Base-by-base conservation (phyloP, 2,797 vertebrate species). In the Typhlichthys subterraneus region DNA sequence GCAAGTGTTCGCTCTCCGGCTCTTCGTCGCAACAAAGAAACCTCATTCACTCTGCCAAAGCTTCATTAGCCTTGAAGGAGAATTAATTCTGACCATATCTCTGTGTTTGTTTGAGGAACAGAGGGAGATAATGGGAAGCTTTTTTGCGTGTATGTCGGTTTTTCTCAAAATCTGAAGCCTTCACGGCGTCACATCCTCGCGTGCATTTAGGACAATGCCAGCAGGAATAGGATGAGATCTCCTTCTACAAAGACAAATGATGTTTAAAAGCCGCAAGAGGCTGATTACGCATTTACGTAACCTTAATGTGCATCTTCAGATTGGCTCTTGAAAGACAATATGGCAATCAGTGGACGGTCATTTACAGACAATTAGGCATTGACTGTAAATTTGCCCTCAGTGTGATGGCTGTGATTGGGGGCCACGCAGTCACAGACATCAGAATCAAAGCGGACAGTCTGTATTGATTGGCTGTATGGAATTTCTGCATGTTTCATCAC, bases 271-370 rank as follows among this genome's bases (percentile, higher is more conserved):
- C 17, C 58, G 59, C 10, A 63, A 31, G 4, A 72, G 62, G 49
- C 60, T 85, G 77, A 87, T 84, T 83, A 65, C 61, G 64, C 83
- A 23, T 23, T 88, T 85, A 75, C 74, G 61, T 8, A 59, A 50
- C 56, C 38, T 65, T 61, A 14, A 19, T 68, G 10, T 12, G 12
- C 38, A 42, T 57, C 38, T 45, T 10, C 1, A 6, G 19, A 59
- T 59, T 61, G 76, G 23, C 38, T 65, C 87, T 79, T 63, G 59
- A 70, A 83, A 64, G 75, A 88, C 80, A 89, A 86, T 85, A 63
- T 72, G 75, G 65, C 73, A 85, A 88, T 89, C 84, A 88, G 19
- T 48, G 62, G 77, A 75, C 48, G 57, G 52, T 45, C 65, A 53
- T 49, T 66, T 65, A 45, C 46, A 67, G 56, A 66, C 13, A 60